Base-by-base conservation (phyloP, 2,888 invertebrate species). In the Amphipoea lucens region DNA sequence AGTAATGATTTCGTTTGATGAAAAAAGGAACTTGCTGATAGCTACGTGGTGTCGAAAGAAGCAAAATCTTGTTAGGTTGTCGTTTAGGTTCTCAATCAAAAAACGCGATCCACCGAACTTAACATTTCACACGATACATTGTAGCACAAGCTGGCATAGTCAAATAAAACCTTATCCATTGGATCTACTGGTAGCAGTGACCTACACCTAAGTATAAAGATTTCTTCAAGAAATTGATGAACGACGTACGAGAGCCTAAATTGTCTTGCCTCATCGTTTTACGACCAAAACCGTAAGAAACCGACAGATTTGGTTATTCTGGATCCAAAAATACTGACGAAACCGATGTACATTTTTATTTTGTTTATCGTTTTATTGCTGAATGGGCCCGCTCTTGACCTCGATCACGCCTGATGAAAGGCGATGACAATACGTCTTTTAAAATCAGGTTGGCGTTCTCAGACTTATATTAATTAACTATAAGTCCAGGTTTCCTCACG, bases 21-120 rank as follows among this genome's bases (percentile, higher is more conserved):
- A 54, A 76, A 76, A 72, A 60, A 79, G 14, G 12, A 29, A 82
- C 17, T 40, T 40, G 51, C 17, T 29, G 45, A 48, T 57, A 17
- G 70, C n/a, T 74, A 71, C 80, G 82, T 79, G 82, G 71, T 57
- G 20, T 1, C 45, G 36, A 67, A 76, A 63, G 65, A 36, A 48
- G 60, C 3, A 69, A 83, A 70, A 78, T n/a, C 40, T 17, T 69
- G 7, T 57, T n/a, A 12, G 11, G 51, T 29, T 20, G 40, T 48
- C 51, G 23, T 60, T 60, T 48, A 45, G 23, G 29, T 29, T 71
- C 29, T 67, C 60, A 51, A 73, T 73, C 66, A 57, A 17, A 66
- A 70, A 70, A 40, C 14, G 12, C 45, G 20, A 66, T 17, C n/a
- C 40, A 48, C n/a, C 23, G 11, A 29, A 36, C 17, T 29, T 51